Percentiles rank a stretch among this genome's conserved stretches.
phyloP scores from a whole-genome alignment of 2,797 vertebrate species.

The Sebastes miniatus region DNA sequence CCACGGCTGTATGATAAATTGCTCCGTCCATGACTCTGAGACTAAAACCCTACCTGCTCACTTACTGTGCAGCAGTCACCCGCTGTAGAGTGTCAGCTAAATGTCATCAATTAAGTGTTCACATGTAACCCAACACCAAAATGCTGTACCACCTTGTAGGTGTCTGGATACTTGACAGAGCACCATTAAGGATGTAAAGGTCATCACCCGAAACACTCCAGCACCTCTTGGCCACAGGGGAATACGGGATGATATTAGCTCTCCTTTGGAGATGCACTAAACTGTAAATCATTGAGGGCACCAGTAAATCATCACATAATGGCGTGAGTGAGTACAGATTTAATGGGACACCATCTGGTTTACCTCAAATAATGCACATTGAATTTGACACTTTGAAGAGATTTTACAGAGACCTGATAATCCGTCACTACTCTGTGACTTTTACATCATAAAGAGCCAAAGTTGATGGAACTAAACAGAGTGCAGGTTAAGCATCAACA shows the following conservation, averaged over 20 bases:
- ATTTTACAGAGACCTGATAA: not conserved
- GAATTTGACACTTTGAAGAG: not conserved
- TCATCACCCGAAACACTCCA: not conserved
- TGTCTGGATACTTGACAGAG: not conserved
- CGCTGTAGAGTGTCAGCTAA: not conserved
- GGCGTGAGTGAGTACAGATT: not conserved
- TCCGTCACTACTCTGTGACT: not conserved
- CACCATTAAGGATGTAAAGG: not conserved
- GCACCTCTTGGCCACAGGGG: not conserved
- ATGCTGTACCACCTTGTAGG: not conserved
- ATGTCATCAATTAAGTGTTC: slow-evolving; percentile 8
- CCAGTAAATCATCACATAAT: not conserved
- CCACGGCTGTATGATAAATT: not conserved
- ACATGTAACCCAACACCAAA: not conserved
- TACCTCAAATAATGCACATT: not conserved
- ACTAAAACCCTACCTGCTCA: not conserved
- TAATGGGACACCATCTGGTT: not conserved
- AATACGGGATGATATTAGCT: not conserved
- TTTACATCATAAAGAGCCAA: not conserved
- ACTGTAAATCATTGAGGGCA: not conserved
- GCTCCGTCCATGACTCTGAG: not conserved
- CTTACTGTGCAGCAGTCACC: not conserved
- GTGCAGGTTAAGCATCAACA: not conserved
- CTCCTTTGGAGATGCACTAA: not conserved
- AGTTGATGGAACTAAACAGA: not conserved